Base-by-base conservation (phyloP, 2,113 vertebrate species). In the Polypterus bichir region DNA sequence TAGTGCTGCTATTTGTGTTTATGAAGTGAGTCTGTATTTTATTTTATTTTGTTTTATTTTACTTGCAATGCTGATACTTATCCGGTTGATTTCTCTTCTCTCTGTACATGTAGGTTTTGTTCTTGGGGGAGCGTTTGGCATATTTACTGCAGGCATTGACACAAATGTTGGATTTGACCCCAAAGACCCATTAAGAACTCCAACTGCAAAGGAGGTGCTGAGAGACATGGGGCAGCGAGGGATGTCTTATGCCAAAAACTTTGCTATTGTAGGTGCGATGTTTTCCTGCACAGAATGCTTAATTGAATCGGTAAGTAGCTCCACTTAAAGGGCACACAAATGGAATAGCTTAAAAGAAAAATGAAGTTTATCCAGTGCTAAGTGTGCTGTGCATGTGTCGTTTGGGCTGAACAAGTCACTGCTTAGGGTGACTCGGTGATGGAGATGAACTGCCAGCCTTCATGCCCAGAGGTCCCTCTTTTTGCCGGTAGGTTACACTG, bases 161-260 rank as follows among this genome's bases (percentile, higher is more conserved):
- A 92, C 91, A 70, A 99, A 98, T 0, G 94, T 91, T 45, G 95
- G 93, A 48, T 90, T 98, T 49, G 96, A 99, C 74, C 94, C 95
- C 47, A 99, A 98, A 83, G 93, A 99, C 71, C 96, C 96, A 0
- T 76, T 93, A 57, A 91, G 81, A 44, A 99, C 92, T 0, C 96
- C 96, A 0, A 92, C 95, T 0, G 96, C 95, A 1, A 86, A 74
- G 65, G 96, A 98, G 69, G 95, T 99, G 52, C 83, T 99, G n/a
- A 93, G 84, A 77, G 96, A 98, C 68, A 99, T 99, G 96, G 95
- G 95, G 0, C 93, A 98, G 77, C 81, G 96, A 70, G 95, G 96
- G 65, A 89, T 97, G 77, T 99, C 96, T 6, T 97, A 98, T 0
- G 96, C 95, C 60, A 98, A 99, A 77, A 99, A 99, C 77, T 99